Evolutionary conservation across 2,888 invertebrate genomes (phyloP).

Genomic region (Athalia rosae): DNA sequence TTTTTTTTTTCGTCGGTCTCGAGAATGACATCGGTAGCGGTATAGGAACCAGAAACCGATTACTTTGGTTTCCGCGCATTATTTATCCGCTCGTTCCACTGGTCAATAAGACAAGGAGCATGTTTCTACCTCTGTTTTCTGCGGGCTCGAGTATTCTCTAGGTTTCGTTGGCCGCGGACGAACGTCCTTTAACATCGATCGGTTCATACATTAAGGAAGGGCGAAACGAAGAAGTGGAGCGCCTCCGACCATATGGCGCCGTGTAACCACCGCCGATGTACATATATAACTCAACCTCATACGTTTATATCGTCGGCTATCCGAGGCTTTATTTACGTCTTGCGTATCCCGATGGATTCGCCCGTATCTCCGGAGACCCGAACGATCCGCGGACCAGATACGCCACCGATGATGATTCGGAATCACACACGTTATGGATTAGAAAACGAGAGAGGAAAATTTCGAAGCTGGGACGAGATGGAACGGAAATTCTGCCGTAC

Average conservation of each 20-base stretch:
- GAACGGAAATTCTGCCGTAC: too few species aligned
- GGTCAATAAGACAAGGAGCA: not conserved
- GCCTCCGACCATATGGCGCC: constrained; percentile 37
- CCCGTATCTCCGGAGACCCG: constrained; percentile 12
- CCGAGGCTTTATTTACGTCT: too few species aligned
- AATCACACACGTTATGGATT: not conserved
- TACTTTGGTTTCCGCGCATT: not conserved
- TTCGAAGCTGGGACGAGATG: not conserved
- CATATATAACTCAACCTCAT: too few species aligned
- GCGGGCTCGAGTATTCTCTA: not conserved
- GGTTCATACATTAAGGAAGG: constrained; percentile 40
- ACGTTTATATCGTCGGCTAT: too few species aligned
- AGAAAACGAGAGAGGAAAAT: not conserved
- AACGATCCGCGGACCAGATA: constrained; percentile 12
- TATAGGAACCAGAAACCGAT: not conserved
- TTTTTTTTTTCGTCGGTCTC: too few species aligned
- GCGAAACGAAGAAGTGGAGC: constrained; percentile 27
- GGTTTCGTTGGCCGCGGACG: constrained; percentile 8
- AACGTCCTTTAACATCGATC: constrained; percentile 39
- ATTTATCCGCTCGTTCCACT: not conserved
- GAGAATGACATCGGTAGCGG: not conserved
- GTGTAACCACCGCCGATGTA: constrained; percentile 24
- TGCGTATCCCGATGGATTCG: not conserved
- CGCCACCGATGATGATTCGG: constrained; percentile 18
- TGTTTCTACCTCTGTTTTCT: not conserved